Percentiles rank a stretch among this genome's conserved stretches.
Conservation (phyloP, 2,888 invertebrate genomes). For the Hypomecis atomaria region DNA sequence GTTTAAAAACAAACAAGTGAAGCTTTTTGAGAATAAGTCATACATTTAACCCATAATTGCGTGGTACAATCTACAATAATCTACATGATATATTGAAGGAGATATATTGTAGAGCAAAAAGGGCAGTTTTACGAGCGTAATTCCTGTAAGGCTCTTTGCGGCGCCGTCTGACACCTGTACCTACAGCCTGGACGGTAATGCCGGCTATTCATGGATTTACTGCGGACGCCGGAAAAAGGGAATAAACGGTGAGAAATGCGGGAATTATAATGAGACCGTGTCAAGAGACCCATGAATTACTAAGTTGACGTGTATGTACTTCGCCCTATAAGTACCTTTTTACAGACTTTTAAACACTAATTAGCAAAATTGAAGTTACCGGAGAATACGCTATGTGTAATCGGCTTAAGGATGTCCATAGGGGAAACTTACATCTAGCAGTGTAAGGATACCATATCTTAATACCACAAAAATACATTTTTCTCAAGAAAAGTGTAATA, state of each 20-base stretch:
- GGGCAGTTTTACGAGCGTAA: slow-evolving; percentile 31
- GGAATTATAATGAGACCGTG: slow-evolving; percentile 16
- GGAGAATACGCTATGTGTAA: too few relatives aligned
- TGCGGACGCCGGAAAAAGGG: slow-evolving; percentile 21
- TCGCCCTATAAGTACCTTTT: neutral
- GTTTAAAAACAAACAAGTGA: too few relatives aligned
- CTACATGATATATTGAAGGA: slow-evolving; percentile 38
- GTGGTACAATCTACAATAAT: slow-evolving; percentile 9
- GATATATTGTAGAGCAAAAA: slow-evolving; percentile 29
- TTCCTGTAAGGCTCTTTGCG: slow-evolving; percentile 25
- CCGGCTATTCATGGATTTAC: slow-evolving; percentile 26
- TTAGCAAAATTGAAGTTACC: too few relatives aligned
- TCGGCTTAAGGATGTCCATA: too few relatives aligned
- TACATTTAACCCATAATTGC: slow-evolving; percentile 26
- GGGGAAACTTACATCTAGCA: too few relatives aligned
- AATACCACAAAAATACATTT: too few relatives aligned
- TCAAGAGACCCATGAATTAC: neutral
- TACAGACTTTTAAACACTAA: too few relatives aligned
- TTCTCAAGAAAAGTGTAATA: too few relatives aligned
- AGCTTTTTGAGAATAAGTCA: too few relatives aligned
- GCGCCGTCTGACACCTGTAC: slow-evolving; percentile 27
- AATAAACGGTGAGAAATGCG: slow-evolving; percentile 11
- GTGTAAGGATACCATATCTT: too few relatives aligned
- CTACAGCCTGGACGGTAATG: slow-evolving; percentile 18
- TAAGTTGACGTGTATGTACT: neutral